These are phyloP conservation scores for Eubasilissa splendida DNA, from an alignment of 2,888 invertebrate species.

Conservation along the genomic window DNA sequence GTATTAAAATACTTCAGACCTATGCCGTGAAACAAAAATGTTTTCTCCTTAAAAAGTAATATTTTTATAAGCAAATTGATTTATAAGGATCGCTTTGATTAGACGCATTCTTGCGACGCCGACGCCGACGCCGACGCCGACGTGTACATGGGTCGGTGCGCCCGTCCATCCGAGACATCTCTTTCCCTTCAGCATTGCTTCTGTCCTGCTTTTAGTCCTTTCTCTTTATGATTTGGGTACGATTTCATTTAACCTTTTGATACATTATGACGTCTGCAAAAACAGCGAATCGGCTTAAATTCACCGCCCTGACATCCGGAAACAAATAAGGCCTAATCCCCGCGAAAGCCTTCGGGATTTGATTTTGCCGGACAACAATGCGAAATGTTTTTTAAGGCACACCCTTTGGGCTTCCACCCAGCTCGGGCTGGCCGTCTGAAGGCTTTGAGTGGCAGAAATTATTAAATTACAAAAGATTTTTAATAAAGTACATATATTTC, in stretches of 20 bases:
- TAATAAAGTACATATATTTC: too few relatives aligned
- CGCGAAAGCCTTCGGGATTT: conserved; percentile 18
- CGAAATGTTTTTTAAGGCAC: neutral
- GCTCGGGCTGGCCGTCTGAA: too few relatives aligned
- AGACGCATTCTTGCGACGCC: conserved; percentile 42
- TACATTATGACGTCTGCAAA: conserved; percentile 55
- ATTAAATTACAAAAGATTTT: too few relatives aligned
- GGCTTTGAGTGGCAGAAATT: too few relatives aligned
- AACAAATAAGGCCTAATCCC: conserved; percentile 40
- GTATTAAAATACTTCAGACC: too few relatives aligned
- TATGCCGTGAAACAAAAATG: too few relatives aligned
- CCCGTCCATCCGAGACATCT: conserved; percentile 10
- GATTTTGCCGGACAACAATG: conserved; percentile 13
- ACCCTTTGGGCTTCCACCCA: neutral
- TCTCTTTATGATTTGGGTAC: conserved; percentile 46
- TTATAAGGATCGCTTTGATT: conserved; percentile 50
- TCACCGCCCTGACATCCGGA: conserved; percentile 19
- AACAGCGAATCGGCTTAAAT: conserved; percentile 41
- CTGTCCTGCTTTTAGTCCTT: conserved; percentile 3
- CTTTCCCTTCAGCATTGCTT: neutral
- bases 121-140: neutral
- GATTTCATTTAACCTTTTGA: conserved; percentile 56
- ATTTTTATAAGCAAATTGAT: neutral
- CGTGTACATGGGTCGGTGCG: conserved; percentile 10
- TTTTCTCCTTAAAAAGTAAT: too few relatives aligned